These are phyloP conservation scores for Resseliella maxima DNA, from an alignment of 2,888 invertebrate genomes.

Conservation along the genomic window DNA sequence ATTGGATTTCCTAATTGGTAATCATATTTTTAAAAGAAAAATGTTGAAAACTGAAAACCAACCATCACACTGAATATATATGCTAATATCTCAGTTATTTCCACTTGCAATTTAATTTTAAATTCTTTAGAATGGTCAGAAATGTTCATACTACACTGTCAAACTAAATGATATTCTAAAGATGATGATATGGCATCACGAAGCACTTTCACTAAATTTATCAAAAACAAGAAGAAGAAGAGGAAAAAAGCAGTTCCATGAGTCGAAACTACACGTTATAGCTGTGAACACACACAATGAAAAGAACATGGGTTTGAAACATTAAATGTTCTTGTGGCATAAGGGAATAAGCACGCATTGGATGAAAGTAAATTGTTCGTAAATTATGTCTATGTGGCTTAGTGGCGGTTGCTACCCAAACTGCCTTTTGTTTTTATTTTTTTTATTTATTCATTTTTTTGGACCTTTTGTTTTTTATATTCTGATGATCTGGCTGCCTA, in stretches of 20 bases:
- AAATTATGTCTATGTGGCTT: conserved; percentile 21
- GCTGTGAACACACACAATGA: not conserved
- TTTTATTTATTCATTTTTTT: conserved; percentile 7
- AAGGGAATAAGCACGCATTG: not conserved
- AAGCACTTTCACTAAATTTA: not conserved
- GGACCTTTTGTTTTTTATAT: not conserved
- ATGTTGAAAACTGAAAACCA: not conserved
- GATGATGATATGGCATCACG: not conserved
- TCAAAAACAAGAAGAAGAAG: too few species aligned
- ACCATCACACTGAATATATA: not conserved
- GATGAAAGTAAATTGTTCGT: conserved; percentile 34
- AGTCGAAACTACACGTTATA: not conserved
- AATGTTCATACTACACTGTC: too few species aligned
- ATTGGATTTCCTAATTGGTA: not conserved
- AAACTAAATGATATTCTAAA: not conserved
- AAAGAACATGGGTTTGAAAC: not conserved
- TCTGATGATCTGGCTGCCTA: not conserved
- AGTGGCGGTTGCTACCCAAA: not conserved
- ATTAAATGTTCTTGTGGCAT: not conserved
- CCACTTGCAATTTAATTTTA: not conserved
- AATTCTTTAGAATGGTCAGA: not conserved
- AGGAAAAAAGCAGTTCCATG: not conserved
- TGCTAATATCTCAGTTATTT: not conserved
- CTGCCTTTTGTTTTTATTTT: not conserved
- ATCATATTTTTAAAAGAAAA: not conserved